These are phyloP conservation scores for Hippocampus kuda DNA, from an alignment of 2,797 vertebrate species.

Conservation along the genomic window DNA sequence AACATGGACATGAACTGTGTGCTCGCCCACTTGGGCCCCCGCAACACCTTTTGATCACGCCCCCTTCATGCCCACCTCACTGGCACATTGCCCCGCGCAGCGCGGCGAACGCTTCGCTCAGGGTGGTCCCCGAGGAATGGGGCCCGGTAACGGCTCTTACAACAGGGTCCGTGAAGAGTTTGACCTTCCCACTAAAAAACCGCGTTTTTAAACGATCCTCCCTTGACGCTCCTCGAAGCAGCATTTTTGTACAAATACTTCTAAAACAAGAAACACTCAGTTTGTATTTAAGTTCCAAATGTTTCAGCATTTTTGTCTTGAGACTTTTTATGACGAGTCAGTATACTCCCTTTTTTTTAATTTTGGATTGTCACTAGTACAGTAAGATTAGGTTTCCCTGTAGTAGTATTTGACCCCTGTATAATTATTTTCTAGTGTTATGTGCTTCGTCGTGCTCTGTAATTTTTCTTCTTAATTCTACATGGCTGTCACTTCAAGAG, in stretches of 20 bases:
- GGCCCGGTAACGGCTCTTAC: slow-evolving; percentile 74
- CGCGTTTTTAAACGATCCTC: slow-evolving; percentile 81
- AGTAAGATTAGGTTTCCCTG: slow-evolving; percentile 34
- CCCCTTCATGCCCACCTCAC: slow-evolving; percentile 21
- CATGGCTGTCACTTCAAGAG: slow-evolving; percentile 88
- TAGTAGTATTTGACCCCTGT: slow-evolving; percentile 59
- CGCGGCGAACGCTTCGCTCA: slow-evolving; percentile 96
- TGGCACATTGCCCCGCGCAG: slow-evolving; percentile 66
- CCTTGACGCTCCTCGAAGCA: slow-evolving; percentile 50
- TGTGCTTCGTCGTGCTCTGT: slow-evolving; percentile 72
- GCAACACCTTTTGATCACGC: slow-evolving; percentile 57
- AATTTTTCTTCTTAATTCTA: slow-evolving; percentile 73
- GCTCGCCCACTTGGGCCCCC: slow-evolving; percentile 43
- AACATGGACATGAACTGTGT: slow-evolving; percentile 70
- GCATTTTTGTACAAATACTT: slow-evolving; percentile 57
- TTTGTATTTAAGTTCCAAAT: slow-evolving; percentile 74
- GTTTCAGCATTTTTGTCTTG: slow-evolving; percentile 91
- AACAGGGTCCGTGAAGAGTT: slow-evolving; percentile 98
- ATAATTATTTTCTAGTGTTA: slow-evolving; percentile 65
- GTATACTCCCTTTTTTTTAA: slow-evolving; percentile 56
- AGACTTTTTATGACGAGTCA: slow-evolving; percentile 63
- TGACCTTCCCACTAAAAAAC: slow-evolving; percentile 94
- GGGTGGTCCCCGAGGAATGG: slow-evolving; percentile 90
- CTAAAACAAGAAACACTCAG: slow-evolving; percentile 39
- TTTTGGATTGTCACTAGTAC: slow-evolving; percentile 66